Evolutionary conservation across 2,113 vertebrate species (phyloP).

Genomic region (Oncorhynchus mykiss): DNA sequence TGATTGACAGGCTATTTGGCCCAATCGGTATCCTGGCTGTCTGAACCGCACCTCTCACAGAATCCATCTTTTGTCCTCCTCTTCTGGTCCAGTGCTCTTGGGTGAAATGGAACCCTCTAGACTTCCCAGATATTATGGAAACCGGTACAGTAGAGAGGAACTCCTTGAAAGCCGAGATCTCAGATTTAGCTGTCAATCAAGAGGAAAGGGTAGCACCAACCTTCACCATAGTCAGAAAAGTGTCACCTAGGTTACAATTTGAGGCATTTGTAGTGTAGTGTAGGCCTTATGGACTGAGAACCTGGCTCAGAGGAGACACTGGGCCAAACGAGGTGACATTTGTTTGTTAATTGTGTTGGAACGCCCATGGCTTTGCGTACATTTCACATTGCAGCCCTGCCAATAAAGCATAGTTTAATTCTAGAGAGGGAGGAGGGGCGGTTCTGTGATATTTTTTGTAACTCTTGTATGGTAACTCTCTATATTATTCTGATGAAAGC

Average conservation of each 20-base stretch:
- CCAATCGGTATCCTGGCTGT: slow-evolving; percentile 57
- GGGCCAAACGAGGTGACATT: slow-evolving; percentile 50
- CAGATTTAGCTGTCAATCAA: slow-evolving; percentile 72
- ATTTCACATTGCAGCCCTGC: slow-evolving; percentile 14
- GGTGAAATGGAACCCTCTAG: slow-evolving; percentile 55
- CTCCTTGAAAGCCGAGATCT: slow-evolving; percentile 72
- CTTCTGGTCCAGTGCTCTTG: slow-evolving; percentile 57
- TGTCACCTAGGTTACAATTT: slow-evolving; percentile 59
- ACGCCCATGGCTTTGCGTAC: slow-evolving; percentile 47
- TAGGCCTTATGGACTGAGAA: slow-evolving; percentile 2
- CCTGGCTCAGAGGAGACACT: slow-evolving; percentile 31
- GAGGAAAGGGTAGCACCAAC: slow-evolving; percentile 50
- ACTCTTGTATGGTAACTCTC: too few relatives aligned
- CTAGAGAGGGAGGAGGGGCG: slow-evolving; percentile 24
- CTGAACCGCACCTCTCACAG: slow-evolving; percentile 48
- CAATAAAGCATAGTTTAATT: slow-evolving; percentile 28
- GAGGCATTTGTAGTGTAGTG: slow-evolving; percentile 9
- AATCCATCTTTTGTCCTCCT: slow-evolving; percentile 62
- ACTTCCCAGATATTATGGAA: slow-evolving; percentile 48
- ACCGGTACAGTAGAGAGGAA: slow-evolving; percentile 53
- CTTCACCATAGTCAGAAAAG: slow-evolving; percentile 66
- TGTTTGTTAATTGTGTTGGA: slow-evolving; percentile 62
- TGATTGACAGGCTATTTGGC: slow-evolving; percentile 57
- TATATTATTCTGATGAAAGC: too few relatives aligned
- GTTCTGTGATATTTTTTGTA: too few relatives aligned